Evolutionary conservation across 2,113 vertebrate species (phyloP), one percentile per base, ranked within the genome.

Genomic region (Paraplagusia blochii): DNA sequence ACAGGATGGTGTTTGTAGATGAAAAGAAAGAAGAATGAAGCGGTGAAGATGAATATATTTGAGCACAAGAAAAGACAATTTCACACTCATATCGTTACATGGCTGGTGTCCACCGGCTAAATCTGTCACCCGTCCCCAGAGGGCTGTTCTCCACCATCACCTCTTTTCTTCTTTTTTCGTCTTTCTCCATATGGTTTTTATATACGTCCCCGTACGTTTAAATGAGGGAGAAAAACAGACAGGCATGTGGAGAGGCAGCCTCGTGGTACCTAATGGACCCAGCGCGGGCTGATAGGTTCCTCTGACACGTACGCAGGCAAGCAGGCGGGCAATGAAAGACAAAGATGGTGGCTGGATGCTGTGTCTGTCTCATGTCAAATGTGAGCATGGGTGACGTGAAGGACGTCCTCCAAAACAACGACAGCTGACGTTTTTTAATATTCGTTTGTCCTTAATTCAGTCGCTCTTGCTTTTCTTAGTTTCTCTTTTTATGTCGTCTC

Each of bases 331-430:
- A 60, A 50, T 61, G 69, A 61, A 72, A 81, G 55, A 56, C 74
- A 88, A 88, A 88, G 73, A 88, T 89, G 88, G 86, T 86, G 5
- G 74, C 80, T 54, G 68, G 60, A 8, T 63, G 69, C 67, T 57
- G 59, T 42, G 60, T 64, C 62, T 76, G 72, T 56, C 59, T 79
- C 55, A 47, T 42, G 62, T 77, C 62, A 74, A 83, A 87, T 63
- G 67, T 72, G 71, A 75, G 69, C 52, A 9, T 14, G 40, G 51
- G 18, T 16, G 35, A 42, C 43, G 68, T 80, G 79, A 81, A 84
- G 79, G 81, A 76, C 82, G 51, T 83, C 53, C 61, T 58, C 18
- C 18, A 81, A 73, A 38, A 29, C 63, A 58, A 56, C 13, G 0
- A 42, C 13, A 53, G 9, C 1, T 29, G 1, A 13, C 42, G 54